Evolutionary conservation across 2,888 invertebrate species (phyloP).

Genomic region (Lepidocyrtinus sp.): DNA sequence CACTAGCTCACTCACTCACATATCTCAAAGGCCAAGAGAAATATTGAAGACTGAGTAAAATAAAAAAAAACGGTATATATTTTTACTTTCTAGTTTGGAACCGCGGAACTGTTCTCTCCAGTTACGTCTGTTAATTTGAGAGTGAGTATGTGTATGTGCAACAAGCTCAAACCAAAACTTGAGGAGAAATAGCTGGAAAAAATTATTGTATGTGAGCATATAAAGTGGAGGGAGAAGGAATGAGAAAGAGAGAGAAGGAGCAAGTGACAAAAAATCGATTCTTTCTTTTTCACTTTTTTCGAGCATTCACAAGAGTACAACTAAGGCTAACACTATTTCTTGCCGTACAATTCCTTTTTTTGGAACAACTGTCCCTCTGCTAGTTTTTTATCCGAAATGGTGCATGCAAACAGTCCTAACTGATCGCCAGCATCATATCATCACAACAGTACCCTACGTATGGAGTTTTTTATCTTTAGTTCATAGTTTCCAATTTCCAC

Average conservation of each 20-base stretch:
- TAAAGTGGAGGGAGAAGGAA: slow-evolving; percentile 23
- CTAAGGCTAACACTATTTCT: slow-evolving; percentile 8
- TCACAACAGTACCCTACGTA: neutral
- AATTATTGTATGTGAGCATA: neutral
- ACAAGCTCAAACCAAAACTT: slow-evolving; percentile 44
- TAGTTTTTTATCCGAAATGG: neutral
- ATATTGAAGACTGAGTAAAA: too few relatives aligned
- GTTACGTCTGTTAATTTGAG: neutral
- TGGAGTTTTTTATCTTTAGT: neutral
- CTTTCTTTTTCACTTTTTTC: slow-evolving; percentile 24
- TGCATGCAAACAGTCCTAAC: neutral
- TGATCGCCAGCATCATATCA: neutral
- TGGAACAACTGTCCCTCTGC: slow-evolving; percentile 12
- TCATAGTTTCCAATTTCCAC: slow-evolving; percentile 36
- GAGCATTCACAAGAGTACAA: neutral
- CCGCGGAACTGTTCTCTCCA: neutral
- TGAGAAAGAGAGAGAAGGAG: slow-evolving; percentile 25
- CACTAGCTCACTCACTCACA: too few relatives aligned
- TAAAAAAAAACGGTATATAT: neutral
- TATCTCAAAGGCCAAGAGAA: neutral
- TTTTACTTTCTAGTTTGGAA: too few relatives aligned
- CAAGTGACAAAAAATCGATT: slow-evolving; percentile 54
- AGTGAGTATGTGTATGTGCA: slow-evolving; percentile 38
- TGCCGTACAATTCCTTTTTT: slow-evolving; percentile 23
- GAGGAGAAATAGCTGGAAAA: too few relatives aligned